A percentile compares a stretch with the other conserved stretches of the same genome.
These are phyloP conservation scores for Anaspis maculata DNA, from an alignment of 2,888 invertebrate genomes.

Conservation along the genomic window DNA sequence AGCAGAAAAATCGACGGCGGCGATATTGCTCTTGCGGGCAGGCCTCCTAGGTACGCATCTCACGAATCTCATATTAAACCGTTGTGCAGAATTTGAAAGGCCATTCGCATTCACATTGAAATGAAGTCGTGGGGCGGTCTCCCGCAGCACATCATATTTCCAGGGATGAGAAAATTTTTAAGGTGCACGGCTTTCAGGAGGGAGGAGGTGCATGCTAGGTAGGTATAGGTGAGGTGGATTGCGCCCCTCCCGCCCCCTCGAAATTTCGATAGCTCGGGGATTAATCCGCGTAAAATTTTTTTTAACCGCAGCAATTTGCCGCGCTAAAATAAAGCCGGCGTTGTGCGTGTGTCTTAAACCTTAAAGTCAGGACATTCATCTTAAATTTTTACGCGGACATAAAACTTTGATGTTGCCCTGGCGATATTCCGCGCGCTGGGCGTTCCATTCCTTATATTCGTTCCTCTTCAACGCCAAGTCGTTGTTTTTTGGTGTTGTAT, in stretches of 20 bases:
- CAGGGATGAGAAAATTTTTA: no score
- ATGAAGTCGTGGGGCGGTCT: slow-evolving; percentile 12
- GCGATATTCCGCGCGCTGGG: slow-evolving; percentile 3
- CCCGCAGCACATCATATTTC: slow-evolving; percentile 10
- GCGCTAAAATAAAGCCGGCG: slow-evolving; percentile 9
- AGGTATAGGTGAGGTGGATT: not conserved
- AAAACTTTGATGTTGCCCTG: slow-evolving; percentile 13
- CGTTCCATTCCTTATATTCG: no score
- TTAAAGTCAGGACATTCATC: slow-evolving; percentile 12
- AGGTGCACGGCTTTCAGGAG: no score
- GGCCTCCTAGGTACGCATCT: slow-evolving; percentile 15
- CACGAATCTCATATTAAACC: slow-evolving; percentile 28
- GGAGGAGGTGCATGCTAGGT: no score
- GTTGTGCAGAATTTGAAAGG: slow-evolving; percentile 18
- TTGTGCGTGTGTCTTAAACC: slow-evolving; percentile 11
- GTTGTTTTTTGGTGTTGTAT: no score
- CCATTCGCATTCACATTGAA: slow-evolving; percentile 19
- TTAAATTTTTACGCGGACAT: slow-evolving; percentile 17
- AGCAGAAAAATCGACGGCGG: no score
- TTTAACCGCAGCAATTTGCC: slow-evolving; percentile 15
- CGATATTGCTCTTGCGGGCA: not conserved
- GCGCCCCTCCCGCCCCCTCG: slow-evolving; percentile 1
- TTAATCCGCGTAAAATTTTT: slow-evolving; percentile 16
- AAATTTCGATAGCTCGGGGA: slow-evolving; percentile 10
- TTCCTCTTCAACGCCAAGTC: no score